Evolutionary conservation across 1,140 invertebrate species (phyloP).

Genomic region (Anastatus disparis): DNA sequence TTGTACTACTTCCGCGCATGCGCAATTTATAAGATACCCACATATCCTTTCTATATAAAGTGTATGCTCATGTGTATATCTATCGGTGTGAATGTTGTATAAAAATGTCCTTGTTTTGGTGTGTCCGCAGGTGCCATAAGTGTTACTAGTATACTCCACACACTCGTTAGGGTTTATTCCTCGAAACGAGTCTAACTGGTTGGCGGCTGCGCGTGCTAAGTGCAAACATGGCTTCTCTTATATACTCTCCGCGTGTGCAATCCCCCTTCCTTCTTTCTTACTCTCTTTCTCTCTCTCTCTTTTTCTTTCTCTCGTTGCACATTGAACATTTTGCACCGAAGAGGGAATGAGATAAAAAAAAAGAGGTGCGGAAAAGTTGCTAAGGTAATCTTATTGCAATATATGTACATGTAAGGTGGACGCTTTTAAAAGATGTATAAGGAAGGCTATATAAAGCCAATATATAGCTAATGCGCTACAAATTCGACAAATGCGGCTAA

Average conservation of each 20-base stretch:
- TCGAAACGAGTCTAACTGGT: constrained; percentile 53
- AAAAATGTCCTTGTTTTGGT: constrained; percentile 34
- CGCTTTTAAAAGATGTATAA: too few species aligned
- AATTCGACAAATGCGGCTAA: constrained; percentile 46
- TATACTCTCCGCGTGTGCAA: too few species aligned
- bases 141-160: too few species aligned
- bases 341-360: background rate
- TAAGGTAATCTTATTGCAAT: too few species aligned
- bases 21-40: too few species aligned
- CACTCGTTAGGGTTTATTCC: constrained; percentile 50
- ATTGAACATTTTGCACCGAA: too few species aligned
- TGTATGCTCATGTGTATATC: too few species aligned
- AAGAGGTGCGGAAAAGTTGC: constrained; percentile 49
- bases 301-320: constrained; percentile 4
- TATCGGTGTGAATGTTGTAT: too few species aligned
- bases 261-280: constrained; percentile 11
- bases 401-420: too few species aligned
- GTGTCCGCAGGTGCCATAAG: constrained; percentile 45
- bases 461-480: constrained; percentile 49
- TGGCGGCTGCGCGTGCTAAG: constrained; percentile 14
- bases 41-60: too few species aligned
- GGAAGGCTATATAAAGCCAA: too few species aligned
- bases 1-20: too few species aligned
- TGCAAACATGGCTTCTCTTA: constrained; percentile 51
- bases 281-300: background rate